Base-by-base conservation (phyloP, 2,113 vertebrate species). In the Pungitius pungitius region DNA sequence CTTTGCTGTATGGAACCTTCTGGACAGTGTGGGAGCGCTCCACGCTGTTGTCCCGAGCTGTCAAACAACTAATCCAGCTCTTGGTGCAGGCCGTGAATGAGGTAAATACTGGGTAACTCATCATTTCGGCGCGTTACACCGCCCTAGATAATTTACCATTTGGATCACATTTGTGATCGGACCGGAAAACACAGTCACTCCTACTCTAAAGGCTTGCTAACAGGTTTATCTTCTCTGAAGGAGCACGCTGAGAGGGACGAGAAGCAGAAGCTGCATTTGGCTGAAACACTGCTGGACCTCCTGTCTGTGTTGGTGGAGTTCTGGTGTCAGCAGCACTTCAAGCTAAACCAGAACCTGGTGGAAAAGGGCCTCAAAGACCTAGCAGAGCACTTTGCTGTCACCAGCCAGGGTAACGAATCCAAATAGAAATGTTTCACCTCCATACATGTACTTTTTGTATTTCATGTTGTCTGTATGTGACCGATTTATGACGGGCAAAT, bases 281-380 rank as follows among this genome's bases (percentile, higher is more conserved):
- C 94, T n/a, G 86, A 93, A 82, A 90, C 74, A 0, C 37, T 99
- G 82, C 93, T 93, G 91, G 93, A 93, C 75, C 92, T 97, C 83
- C 92, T 99, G 85, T 95, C 95, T 79, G 93, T 94, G 30, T 81
- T 95, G 77, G 93, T 97, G 85, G 97, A 98, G 77, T 97, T 94
- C 84, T 99, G 97, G 96, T 95, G 95, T 85, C 80, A 95, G 78
- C 92, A 95, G 78, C 91, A 96, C 84, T 92, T 95, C 33, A 93
- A 92, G 69, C 92, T 94, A 81, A 95, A 97, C 90, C 95, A 88
- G 91, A 93, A 86, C 24, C 67, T 94, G 43, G 90, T 97, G 81
- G 87, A 89, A 75, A 94, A 95, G 62, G 80, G 96, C 84, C 86
- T 94, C 73, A 90, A 93, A 85, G 95, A 96, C 75, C 85, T 98